Evolutionary conservation across 2,113 vertebrate genomes (phyloP), one percentile per base, ranked within the genome.

Genomic region (Eleginops maclovinus): DNA sequence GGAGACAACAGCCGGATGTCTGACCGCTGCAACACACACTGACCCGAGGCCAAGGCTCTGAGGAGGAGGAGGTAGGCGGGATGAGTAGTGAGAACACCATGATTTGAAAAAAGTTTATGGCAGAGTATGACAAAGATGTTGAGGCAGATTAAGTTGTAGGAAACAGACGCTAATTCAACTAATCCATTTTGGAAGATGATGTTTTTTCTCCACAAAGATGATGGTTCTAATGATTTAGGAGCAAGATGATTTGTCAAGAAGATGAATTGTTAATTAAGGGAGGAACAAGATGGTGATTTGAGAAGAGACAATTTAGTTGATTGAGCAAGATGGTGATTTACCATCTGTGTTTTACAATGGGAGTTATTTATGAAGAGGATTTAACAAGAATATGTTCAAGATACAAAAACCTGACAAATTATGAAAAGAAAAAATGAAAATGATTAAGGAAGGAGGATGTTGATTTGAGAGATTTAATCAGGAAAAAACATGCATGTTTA

Each of bases 1-100:
- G 98, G 98, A 0, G 98, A 89, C 87, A 98, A 78, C 24, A 99
- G 91, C 43, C 46, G 91, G 5, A 95, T 81, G 0, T 89, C 74
- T 0, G 85, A 88, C 3, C 92, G 90, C 0, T 88, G 64, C 26
- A 98, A 36, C 28, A 95, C 85, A 73, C 94, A 94, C 81, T 78
- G 68, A 1, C 94, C 93, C 0, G 94, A 94, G 0, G 85, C 89
- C 87, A 96, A 73, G 0, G 94, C 96, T 76, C 98, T 99, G 88
- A 80, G 47, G 64, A 63, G 41, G 49, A 67, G 6, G 73, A 49
- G 12, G 44, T 21, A 36, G 31, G 31, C 8, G 31, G 13, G n/a
- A 22, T 28, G 40, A 19, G 6, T 9, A 26, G 13, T 26, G 17
- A 54, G 40, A 19, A 22, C 9, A 4, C 36, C 4, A n/a, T 6